Conservation (phyloP, 2,113 vertebrate species). For the Narcine bancroftii region DNA sequence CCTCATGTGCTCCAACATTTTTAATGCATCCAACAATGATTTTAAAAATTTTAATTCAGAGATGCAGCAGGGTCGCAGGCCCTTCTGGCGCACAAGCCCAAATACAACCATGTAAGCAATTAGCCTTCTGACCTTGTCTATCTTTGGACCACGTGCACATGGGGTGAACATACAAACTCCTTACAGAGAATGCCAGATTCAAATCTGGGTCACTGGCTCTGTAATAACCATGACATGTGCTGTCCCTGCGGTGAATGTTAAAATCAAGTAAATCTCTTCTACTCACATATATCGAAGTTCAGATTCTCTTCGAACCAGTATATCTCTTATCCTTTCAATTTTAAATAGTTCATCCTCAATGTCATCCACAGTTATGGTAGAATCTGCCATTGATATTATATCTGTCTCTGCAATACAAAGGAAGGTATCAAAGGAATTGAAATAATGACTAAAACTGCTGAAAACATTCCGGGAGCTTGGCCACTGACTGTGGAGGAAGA, state of each 20-base stretch:
- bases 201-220: too few relatives aligned
- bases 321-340: conserved; percentile 72
- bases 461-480: background rate
- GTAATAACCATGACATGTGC: too few relatives aligned
- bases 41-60: too few relatives aligned
- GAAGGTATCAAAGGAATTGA: background rate
- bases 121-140: too few relatives aligned
- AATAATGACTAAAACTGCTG: background rate
- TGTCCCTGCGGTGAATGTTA: too few relatives aligned
- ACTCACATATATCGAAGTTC: conserved; percentile 82
- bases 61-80: too few relatives aligned
- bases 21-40: too few relatives aligned
- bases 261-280: background rate
- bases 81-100: too few relatives aligned
- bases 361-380: conserved; percentile 67
- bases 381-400: conserved; percentile 76
- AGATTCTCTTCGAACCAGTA: conserved; percentile 73
- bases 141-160: too few relatives aligned
- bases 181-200: too few relatives aligned
- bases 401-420: conserved; percentile 54
- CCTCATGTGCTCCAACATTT: background rate
- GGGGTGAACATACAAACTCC: too few relatives aligned
- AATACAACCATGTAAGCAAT: too few relatives aligned
- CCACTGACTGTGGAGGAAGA: background rate
- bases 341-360: conserved; percentile 74